These are phyloP conservation scores for Pycnonotus jocosus DNA, from an alignment of 2,113 vertebrate species.

Conservation along the genomic window DNA sequence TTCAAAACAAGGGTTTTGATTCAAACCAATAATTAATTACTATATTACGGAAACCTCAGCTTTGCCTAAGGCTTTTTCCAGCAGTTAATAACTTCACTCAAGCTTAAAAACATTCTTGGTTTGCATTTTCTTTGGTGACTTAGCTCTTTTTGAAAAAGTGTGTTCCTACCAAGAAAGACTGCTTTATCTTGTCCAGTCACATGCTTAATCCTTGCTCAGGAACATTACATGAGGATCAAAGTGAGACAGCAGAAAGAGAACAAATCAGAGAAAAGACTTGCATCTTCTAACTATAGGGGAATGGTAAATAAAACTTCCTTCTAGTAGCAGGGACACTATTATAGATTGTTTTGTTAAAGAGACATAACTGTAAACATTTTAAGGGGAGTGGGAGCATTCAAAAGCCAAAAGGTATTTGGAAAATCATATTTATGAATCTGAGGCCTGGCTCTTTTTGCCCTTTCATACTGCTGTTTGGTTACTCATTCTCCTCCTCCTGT, in stretches of 20 bases:
- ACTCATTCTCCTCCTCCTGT: neutral
- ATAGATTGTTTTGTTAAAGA: neutral
- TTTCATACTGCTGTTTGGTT: neutral
- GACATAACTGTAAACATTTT: neutral
- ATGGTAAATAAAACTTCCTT: neutral
- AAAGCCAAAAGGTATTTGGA: neutral
- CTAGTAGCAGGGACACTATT: neutral
- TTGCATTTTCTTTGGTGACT: neutral
- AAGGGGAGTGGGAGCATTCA: neutral
- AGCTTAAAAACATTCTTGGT: neutral
- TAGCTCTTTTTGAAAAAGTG: neutral
- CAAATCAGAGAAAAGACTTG: neutral
- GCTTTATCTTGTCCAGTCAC: neutral
- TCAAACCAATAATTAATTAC: neutral
- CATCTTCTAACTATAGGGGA: neutral
- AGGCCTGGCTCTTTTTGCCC: neutral
- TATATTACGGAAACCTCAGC: neutral
- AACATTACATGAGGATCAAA: neutral
- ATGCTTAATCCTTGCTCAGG: neutral
- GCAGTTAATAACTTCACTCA: neutral
- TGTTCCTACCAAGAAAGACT: neutral
- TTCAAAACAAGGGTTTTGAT: neutral
- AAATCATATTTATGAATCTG: neutral
- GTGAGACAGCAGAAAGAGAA: neutral
- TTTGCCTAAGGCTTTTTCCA: neutral